Base-by-base conservation (phyloP, 2,113 vertebrate genomes). In the Calonectris borealis region DNA sequence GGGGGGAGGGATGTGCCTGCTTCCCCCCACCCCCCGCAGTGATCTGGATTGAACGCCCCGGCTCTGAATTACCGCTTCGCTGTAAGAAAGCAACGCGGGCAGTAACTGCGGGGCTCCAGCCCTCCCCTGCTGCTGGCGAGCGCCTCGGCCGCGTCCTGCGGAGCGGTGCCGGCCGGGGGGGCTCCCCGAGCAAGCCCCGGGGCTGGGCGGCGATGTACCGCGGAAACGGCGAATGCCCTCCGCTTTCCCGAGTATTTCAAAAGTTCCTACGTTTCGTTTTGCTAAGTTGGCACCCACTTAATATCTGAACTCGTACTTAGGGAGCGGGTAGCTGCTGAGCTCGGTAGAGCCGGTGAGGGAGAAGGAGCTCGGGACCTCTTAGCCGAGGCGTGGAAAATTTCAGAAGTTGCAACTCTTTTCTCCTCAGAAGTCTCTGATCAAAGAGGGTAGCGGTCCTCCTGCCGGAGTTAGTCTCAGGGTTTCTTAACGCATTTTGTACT, bases 341-440 rank as follows among this genome's bases (percentile, higher is more conserved):
- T 31, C 16, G 51, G 31, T 4, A 9, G 7, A 16, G 54, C 34
- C 40, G 65, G 48, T 40, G 78, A 68, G 58, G 66, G 66, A 86
- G 83, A 71, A 54, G 93, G 68, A 42, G 60, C 70, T 86, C 17
- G 40, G 82, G 77, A 68, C 83, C 83, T 95, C 80, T 58, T 48
- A 79, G 91, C 54, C 51, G 44, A 64, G 78, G 61, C 17, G 78
- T 18, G 87, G 66, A 9, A 29, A 73, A 89, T 25, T 26, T 58
- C 92, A 57, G 68, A 92, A 96, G 79, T 97, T 96, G 61, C 78
- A 91, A 69, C 83, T 93, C 89, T 81, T 48, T 60, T 68, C 62
- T 81, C 11, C 34, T 27, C 16, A 0, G 80, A 80, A 92, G 82
- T 66, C 76, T 49, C 68, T n/a, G 52, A 64, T 71, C 52, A 46